Evolutionary conservation across 2,113 vertebrate species (phyloP).

Genomic region (Campylomormyrus numenius): DNA sequence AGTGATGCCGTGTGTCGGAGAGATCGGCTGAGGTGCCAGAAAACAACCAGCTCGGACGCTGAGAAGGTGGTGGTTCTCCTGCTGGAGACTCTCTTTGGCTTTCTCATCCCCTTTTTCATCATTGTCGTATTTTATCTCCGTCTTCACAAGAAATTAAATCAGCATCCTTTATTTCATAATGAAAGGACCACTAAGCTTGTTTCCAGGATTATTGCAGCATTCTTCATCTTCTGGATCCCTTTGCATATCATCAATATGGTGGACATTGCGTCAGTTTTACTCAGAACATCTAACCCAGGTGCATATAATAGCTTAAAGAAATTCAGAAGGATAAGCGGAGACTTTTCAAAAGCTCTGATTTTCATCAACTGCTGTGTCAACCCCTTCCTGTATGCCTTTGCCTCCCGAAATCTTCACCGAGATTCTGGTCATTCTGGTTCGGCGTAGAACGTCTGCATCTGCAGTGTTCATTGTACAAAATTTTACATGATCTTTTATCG

Average conservation of each 20-base stretch:
- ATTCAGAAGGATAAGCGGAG: constrained; percentile 22
- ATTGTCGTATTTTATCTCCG: constrained; percentile 47
- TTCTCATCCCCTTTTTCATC: constrained; percentile 52
- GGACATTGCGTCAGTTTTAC: constrained; percentile 32
- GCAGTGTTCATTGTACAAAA: not conserved
- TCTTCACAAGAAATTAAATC: constrained; percentile 46
- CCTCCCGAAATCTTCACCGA: constrained; percentile 33
- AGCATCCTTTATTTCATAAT: constrained; percentile 32
- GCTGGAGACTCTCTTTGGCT: constrained; percentile 52
- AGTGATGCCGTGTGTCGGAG: constrained; percentile 30
- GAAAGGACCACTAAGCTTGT: constrained; percentile 42
- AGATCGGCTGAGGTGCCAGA: not conserved
- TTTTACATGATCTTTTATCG: not conserved
- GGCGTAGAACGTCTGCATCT: not conserved
- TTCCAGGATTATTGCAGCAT: constrained; percentile 41
- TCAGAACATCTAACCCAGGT: constrained; percentile 14
- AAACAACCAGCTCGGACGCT: constrained; percentile 25
- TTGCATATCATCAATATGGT: constrained; percentile 52
- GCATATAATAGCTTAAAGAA: constrained; percentile 21
- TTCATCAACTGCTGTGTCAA: constrained; percentile 61
- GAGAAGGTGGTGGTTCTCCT: constrained; percentile 34
- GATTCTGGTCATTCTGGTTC: not conserved
- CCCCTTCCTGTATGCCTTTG: constrained; percentile 58
- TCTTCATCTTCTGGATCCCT: constrained; percentile 56
- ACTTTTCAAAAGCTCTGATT: constrained; percentile 42